Evolutionary conservation across 2,888 invertebrate genomes (phyloP), one percentile per base, ranked within the genome.

Genomic region (Callinectes sapidus): DNA sequence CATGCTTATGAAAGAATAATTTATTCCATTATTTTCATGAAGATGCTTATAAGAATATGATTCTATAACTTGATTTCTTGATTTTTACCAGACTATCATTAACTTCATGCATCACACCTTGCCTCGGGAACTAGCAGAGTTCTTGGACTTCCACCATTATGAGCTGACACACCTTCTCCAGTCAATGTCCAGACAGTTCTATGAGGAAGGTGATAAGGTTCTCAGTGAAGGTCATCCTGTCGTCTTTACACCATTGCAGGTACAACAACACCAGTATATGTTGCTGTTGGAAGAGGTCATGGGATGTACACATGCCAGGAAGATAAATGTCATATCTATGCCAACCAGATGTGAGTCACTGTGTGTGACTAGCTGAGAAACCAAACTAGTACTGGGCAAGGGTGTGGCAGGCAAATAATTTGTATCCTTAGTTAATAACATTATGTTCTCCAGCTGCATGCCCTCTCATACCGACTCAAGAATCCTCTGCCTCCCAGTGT

Each of bases 161-260:
- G 99, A 99, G 96, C 97, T 98, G 95, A 97, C 97, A 95, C 98
- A 98, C 95, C 96, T 99, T 95, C 96, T 98, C 28, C 98, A 98
- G 96, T 97, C 97, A 95, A 96, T 99, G 95, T 98, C 99, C 0
- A 96, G 97, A 95, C 97, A 97, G 94, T 97, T 98, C 95, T 98
- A 97, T 96, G 96, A 97, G 94, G 97, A 97, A 96, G 98, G 98
- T 18, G 98, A 98, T 95, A 96, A 96, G 71, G 77, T 94, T 5
- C 54, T 94, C 13, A 39, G 16, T 32, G 66, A 94, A 23, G 87
- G 88, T 23, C 71, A 97, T 97, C 91, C 96, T 98, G 93, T 97
- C 95, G 97, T 96, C 94, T 97, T 98, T 95, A 97, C 97, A 93
- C 97, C 98, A 13, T 96, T 99, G 90, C 97, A 98, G 97, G 98